Base-by-base conservation (phyloP, 2,888 invertebrate species). In the Odontomyia ornata region DNA sequence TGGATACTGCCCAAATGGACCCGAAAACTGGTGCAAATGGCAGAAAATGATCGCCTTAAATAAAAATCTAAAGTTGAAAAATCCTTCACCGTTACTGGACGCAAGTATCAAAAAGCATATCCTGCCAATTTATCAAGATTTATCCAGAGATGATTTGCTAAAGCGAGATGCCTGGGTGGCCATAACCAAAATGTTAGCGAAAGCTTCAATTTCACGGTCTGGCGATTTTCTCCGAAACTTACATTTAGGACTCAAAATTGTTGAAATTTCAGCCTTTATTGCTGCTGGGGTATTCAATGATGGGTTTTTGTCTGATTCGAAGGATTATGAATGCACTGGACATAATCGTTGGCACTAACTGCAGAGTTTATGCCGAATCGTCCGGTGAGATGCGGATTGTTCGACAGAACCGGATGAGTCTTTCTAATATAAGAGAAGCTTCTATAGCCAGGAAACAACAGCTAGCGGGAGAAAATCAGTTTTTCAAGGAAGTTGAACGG, bases 131-230 rank as follows among this genome's bases (percentile, higher is more conserved):
- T 77, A 71, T 62, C 21, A 80, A 52, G 65, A 77, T 43, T 76
- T 80, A 9, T 77, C 65, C 64, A 64, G 64, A 64, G 64, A 64
- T 30, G 64, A 64, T 13, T 64, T 1, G 30, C 15, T 64, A 28
- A 13, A 36, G n/a, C n/a, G 28, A 76, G 72, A 75, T 79, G 80
- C 56, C 25, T 73, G 28, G 79, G 80, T 28, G 80, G 78, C 21
- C 76, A 80, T 75, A 81, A 79, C 30, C 80, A 81, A 75, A 80
- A 80, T 76, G 76, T 77, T 2, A 80, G 81, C 67, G 80, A 80
- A 72, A 77, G 77, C 46, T 80, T 81, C 76, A 80, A 81, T 57
- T 77, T 78, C n/a, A 80, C 78, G n/a, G 56, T 81, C 15, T 80
- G 79, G 80, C 79, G 75, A 56, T 65, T 80, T 11, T 47, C 77